phyloP scores from a whole-genome alignment of 1,140 invertebrate species.

The Anastrepha obliqua region DNA sequence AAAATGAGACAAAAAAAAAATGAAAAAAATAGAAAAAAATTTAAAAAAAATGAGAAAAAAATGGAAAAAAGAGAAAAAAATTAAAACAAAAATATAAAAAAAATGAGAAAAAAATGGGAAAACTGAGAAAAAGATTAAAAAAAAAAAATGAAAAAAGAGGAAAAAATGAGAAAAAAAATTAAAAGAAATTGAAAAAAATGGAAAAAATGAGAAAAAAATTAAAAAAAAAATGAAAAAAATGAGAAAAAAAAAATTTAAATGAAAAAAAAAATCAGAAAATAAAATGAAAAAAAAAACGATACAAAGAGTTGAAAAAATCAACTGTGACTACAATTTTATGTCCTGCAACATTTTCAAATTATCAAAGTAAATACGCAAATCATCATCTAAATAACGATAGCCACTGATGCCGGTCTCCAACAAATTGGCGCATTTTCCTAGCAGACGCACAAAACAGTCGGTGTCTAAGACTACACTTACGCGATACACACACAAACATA shows the following conservation, averaged over 20 bases:
- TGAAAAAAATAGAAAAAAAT: background rate
- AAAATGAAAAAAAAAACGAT: background rate
- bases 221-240: no score
- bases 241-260: no score
- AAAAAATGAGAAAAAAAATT: no score
- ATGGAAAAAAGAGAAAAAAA: no score
- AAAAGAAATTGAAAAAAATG: no score
- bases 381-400: constrained; percentile 70
- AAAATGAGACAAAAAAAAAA: background rate
- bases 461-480: constrained; percentile 65
- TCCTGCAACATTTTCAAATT: constrained; percentile 52
- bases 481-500: constrained; percentile 51
- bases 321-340: background rate
- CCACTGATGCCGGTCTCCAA: constrained; percentile 68
- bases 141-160: no score
- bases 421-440: constrained; percentile 67
- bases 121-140: no score
- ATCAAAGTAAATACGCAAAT: constrained; percentile 69
- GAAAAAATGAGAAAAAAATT: no score
- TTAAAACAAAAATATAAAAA: no score
- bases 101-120: no score
- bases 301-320: background rate
- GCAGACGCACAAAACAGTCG: constrained; percentile 70
- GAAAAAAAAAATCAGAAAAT: background rate
- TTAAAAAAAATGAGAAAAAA: background rate